Conservation (phyloP, 1,140 invertebrate genomes). For the Drosophila cardini region DNA sequence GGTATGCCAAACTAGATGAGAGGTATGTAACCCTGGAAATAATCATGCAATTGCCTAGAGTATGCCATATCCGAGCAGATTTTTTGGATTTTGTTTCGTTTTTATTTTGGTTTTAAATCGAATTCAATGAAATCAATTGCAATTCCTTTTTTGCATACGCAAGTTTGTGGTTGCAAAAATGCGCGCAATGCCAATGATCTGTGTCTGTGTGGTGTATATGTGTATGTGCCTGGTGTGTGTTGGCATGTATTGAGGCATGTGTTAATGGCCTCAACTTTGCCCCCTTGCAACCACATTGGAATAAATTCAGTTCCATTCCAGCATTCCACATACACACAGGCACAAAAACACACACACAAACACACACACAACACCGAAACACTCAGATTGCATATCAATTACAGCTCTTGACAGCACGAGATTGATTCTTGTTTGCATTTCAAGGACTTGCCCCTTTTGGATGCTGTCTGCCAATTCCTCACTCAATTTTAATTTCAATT, state of each 20-base stretch:
- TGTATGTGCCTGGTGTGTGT: conserved; percentile 1
- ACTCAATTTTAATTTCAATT: conserved; percentile 30
- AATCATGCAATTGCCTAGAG: background rate
- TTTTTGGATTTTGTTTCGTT: conserved; percentile 27
- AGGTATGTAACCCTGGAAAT: background rate
- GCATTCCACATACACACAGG: background rate
- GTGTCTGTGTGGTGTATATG: background rate
- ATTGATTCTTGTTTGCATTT: conserved; percentile 60
- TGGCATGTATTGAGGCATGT: conserved; percentile 44
- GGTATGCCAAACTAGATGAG: background rate
- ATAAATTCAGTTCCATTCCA: conserved; percentile 26
- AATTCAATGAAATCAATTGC: conserved; percentile 81
- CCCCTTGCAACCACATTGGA: conserved; percentile 15
- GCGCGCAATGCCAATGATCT: conserved; percentile 22
- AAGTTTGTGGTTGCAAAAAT: conserved; percentile 72
- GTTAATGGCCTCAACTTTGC: conserved; percentile 32
- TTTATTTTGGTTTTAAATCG: conserved; percentile 75
- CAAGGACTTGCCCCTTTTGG: conserved; percentile 11
- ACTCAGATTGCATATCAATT: conserved; percentile 54
- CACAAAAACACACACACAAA: too few relatives aligned
- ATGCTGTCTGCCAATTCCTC: background rate
- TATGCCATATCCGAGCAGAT: background rate
- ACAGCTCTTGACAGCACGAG: conserved; percentile 41
- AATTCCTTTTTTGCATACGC: conserved; percentile 75
- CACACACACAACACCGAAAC: conserved; percentile 8